These are phyloP conservation scores for Ceuthmochares aereus DNA, from an alignment of 2,113 vertebrate species.

Conservation along the genomic window DNA sequence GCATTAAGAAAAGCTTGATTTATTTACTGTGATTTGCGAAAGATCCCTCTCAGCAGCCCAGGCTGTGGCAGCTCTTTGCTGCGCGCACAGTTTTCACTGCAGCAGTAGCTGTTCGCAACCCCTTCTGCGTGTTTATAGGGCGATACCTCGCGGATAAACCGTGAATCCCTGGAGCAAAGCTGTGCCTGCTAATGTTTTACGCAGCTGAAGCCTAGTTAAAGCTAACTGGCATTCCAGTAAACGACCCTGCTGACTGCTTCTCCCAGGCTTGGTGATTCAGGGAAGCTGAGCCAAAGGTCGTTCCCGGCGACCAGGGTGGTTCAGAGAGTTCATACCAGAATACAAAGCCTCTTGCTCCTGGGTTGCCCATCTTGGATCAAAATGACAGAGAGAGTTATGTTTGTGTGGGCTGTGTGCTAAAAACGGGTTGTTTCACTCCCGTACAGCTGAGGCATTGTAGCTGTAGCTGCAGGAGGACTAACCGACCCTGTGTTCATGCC, in stretches of 20 bases:
- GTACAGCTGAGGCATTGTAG: accelerated
- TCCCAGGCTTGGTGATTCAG: neutral
- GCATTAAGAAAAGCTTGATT: neutral
- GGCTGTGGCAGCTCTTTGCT: neutral
- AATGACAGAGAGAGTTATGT: neutral
- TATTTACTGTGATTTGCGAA: neutral
- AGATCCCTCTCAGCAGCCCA: neutral
- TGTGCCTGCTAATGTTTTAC: neutral
- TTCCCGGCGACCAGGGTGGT: neutral
- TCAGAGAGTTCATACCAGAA: neutral
- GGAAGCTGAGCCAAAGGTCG: neutral
- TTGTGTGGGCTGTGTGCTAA: neutral
- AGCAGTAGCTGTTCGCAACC: neutral
- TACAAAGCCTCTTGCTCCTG: neutral
- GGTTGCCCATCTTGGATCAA: neutral
- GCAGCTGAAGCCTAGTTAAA: neutral
- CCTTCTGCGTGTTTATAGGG: neutral
- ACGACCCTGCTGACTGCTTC: neutral
- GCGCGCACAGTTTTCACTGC: neutral
- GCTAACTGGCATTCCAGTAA: neutral
- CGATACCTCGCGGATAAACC: neutral
- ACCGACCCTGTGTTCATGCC: neutral
- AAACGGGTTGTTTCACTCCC: neutral
- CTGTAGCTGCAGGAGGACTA: neutral
- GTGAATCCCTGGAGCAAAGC: neutral